Base-by-base conservation (phyloP, 2,113 vertebrate genomes). In the Hylia prasina region DNA sequence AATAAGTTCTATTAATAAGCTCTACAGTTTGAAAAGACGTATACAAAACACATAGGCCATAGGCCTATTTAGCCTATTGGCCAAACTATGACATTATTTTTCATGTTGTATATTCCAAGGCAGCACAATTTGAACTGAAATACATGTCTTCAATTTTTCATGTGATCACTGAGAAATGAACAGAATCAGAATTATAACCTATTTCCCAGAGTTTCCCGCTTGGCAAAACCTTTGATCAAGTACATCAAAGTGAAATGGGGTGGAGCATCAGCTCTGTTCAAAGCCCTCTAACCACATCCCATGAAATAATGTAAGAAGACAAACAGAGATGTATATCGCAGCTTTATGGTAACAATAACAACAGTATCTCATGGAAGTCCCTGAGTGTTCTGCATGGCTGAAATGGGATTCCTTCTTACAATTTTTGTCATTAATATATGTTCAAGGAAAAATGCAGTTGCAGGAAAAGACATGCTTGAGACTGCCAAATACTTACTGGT, bases 401-500 rank as follows among this genome's bases (percentile, higher is more conserved):
- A 95, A 91, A 94, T 90, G 90, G 69, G 76, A 86, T 90, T 88
- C 90, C 42, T 95, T 94, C 48, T 95, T 81, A 47, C 56, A 68
- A 22, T 75, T 81, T 71, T 56, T 86, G 53, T 35, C 48, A 73
- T 80, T 81, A 61, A 77, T n/a, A 65, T 57, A 87, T 18, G 60
- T 71, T 94, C 35, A 92, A 86, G 47, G 48, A 88, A 91, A 95
- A 88, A 96, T 73, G 85, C 88, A 91, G 60, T 81, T 94, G 79
- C 85, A 95, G 92, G 64, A 81, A 81, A 88, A 93, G 44, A 87
- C 85, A 88, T 96, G 94, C 92, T 95, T 71, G 39, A 93, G 64
- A 83, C 92, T 97, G 79, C 96, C 92, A 90, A 42, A 95, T 95
- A 97, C 94, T 95, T 96, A 96, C 92, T 96, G 92, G 69, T 88